A percentile compares a stretch with the other conserved stretches of the same genome.
Conservation (phyloP, 2,888 invertebrate species). For the Hipparchia semele region DNA sequence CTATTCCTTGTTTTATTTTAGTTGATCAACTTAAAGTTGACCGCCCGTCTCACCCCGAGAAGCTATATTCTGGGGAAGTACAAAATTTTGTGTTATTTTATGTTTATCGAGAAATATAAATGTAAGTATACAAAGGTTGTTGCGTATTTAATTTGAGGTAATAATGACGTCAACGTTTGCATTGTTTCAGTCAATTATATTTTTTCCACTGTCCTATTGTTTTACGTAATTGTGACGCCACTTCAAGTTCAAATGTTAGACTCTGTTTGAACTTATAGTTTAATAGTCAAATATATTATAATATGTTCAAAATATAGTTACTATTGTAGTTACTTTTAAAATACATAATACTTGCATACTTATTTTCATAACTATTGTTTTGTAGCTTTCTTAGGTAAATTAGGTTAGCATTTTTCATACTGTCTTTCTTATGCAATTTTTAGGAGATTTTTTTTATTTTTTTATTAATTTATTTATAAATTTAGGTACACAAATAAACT, state of each 20-base stretch:
- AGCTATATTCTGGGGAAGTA: neutral
- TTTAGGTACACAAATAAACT: no score
- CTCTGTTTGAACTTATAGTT: neutral
- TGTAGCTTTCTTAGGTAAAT: no score
- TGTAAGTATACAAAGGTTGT: neutral
- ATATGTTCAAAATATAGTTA: neutral
- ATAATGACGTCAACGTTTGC: neutral
- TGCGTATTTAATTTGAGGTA: neutral
- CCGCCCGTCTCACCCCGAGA: no score
- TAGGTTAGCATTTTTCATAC: no score
- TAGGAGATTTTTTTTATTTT: no score
- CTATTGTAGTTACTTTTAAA: neutral
- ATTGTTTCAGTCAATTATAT: neutral
- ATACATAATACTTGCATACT: neutral
- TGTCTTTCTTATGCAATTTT: no score
- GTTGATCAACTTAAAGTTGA: no score
- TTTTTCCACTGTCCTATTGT: slow-evolving; percentile 5
- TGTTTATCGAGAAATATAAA: no score
- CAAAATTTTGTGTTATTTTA: neutral
- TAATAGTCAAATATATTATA: neutral
- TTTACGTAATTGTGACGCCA: slow-evolving; percentile 4
- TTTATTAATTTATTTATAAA: no score
- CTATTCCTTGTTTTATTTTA: no score
- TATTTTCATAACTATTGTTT: neutral
- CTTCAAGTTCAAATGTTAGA: slow-evolving; percentile 9